Evolutionary conservation across 2,888 invertebrate species (phyloP).

Genomic region (Pandemis cinnamomeana): DNA sequence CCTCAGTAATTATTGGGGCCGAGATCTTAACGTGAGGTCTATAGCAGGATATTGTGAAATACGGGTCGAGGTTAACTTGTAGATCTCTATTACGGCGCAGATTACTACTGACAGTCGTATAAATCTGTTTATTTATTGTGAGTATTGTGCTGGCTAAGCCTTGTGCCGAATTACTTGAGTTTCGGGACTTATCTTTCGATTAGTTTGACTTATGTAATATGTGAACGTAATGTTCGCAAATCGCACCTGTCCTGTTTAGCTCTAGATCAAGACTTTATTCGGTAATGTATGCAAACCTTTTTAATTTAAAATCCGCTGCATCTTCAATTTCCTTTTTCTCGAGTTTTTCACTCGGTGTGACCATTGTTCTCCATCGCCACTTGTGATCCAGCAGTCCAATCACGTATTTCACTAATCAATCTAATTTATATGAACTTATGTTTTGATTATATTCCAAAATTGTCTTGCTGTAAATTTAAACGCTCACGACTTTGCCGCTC

Average conservation of each 20-base stretch:
- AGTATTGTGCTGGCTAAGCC: not conserved
- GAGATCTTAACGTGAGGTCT: slow-evolving; percentile 47
- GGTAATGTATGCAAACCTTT: not conserved
- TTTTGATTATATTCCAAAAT: too few relatives aligned
- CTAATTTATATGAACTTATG: not conserved
- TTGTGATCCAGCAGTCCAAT: not conserved
- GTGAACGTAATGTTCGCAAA: too few relatives aligned
- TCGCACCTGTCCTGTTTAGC: too few relatives aligned
- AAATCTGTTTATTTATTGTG: slow-evolving; percentile 5
- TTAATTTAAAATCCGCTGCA: not conserved
- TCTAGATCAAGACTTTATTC: not conserved
- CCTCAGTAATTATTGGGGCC: slow-evolving; percentile 77
- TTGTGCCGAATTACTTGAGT: not conserved
- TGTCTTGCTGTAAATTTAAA: not conserved
- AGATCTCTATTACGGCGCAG: slow-evolving; percentile 25
- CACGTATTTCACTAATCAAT: not conserved
- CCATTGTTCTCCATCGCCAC: not conserved
- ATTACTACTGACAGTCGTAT: slow-evolving; percentile 5
- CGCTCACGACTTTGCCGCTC: not conserved
- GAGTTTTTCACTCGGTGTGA: not conserved
- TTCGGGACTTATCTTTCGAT: too few relatives aligned
- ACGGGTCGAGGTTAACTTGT: slow-evolving; percentile 29
- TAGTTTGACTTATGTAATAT: too few relatives aligned
- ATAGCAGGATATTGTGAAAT: slow-evolving; percentile 40
- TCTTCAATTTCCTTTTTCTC: not conserved